Conservation (phyloP, 1,140 invertebrate genomes). For the Dolichoris vasculosae region DNA sequence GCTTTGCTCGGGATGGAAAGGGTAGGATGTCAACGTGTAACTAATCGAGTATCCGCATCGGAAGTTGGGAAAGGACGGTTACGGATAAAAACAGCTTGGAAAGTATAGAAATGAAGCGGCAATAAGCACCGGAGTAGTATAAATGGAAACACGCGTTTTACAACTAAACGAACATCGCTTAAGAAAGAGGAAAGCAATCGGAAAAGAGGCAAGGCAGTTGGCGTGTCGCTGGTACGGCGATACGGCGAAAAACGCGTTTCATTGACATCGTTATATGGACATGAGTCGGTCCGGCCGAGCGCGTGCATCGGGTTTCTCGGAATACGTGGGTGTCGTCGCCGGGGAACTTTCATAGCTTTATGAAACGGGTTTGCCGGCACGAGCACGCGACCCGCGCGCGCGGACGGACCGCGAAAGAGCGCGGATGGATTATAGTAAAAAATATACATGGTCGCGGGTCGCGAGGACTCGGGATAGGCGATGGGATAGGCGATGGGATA, state of each 20-base stretch:
- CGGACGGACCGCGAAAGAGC: too few relatives aligned
- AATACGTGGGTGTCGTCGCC: slow-evolving; percentile 43
- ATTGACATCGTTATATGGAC: slow-evolving; percentile 13
- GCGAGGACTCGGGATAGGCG: too few relatives aligned
- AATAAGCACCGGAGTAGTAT: slow-evolving; percentile 14
- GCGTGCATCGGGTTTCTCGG: slow-evolving; percentile 23
- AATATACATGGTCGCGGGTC: too few relatives aligned
- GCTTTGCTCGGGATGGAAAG: too few relatives aligned
- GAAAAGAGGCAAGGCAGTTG: not conserved
- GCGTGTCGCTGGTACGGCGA: too few relatives aligned
- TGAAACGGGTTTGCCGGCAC: slow-evolving; percentile 47
- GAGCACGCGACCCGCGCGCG: slow-evolving; percentile 20
- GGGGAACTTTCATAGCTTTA: slow-evolving; percentile 38
- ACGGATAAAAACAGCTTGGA: not conserved
- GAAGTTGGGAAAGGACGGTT: not conserved
- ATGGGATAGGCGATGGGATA: too few relatives aligned
- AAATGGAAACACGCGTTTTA: slow-evolving; percentile 29
- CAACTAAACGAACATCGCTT: not conserved
- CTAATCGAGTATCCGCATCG: too few relatives aligned
- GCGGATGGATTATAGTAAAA: slow-evolving; percentile 46
- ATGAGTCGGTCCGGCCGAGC: not conserved
- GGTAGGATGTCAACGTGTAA: too few relatives aligned
- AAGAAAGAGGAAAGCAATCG: not conserved
- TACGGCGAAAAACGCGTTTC: slow-evolving; percentile 10
- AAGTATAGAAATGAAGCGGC: not conserved